Evolutionary conservation across 1,140 invertebrate genomes (phyloP).

Genomic region (Muscidifurax raptorellus): DNA sequence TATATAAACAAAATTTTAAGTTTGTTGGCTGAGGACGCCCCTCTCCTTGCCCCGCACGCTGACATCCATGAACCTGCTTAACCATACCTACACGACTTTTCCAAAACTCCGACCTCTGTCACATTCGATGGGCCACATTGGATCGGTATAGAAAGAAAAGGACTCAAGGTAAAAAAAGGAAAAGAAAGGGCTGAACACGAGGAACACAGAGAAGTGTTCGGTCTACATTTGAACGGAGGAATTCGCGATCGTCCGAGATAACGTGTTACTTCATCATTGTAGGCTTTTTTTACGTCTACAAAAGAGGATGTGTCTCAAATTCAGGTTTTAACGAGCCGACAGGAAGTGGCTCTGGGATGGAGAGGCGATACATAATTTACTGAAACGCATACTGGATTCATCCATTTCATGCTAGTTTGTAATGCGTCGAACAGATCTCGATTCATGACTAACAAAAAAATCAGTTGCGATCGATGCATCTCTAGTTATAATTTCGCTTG

Average conservation of each 20-base stretch:
- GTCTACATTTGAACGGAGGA: conserved; percentile 48
- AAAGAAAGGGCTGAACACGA: conserved; percentile 14
- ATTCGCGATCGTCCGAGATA: conserved; percentile 38
- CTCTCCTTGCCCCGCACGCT: too few species aligned
- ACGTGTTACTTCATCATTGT: conserved; percentile 49
- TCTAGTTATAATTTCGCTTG: too few species aligned
- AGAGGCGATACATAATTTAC: conserved; percentile 45
- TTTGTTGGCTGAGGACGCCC: too few species aligned
- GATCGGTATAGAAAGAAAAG: not conserved
- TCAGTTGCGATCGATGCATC: too few species aligned
- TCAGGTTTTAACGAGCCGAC: conserved; percentile 46
- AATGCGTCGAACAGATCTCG: not conserved
- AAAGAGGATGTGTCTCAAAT: conserved; percentile 45
- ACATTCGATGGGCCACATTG: not conserved
- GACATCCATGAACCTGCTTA: too few species aligned
- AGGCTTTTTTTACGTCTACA: conserved; percentile 44
- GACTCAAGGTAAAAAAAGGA: not conserved
- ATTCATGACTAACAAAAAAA: too few species aligned
- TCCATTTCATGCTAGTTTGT: conserved; percentile 16
- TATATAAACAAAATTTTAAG: too few species aligned
- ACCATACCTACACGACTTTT: too few species aligned
- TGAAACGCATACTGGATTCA: conserved; percentile 19
- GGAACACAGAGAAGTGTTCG: conserved; percentile 27
- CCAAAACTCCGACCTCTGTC: not conserved
- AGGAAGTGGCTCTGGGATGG: conserved; percentile 19